phyloP scores from a whole-genome alignment of 2,888 invertebrate genomes.

The Aphodius granarius region DNA sequence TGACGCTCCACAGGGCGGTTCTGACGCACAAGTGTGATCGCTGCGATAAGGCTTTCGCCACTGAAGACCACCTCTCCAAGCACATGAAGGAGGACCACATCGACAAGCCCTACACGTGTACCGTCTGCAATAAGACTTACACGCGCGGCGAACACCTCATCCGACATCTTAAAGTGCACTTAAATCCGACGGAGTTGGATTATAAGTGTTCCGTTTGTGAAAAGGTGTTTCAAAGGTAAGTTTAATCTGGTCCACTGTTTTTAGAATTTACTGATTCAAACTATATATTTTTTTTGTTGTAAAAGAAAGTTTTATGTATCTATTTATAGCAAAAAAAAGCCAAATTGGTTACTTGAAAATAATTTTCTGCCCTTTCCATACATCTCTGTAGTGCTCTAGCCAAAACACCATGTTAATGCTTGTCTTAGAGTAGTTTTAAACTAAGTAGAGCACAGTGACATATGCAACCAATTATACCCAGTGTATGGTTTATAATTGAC shows the following conservation, averaged over 20 bases:
- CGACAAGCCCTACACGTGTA: constrained; percentile 52
- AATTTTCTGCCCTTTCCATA: too few species aligned
- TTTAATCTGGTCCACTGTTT: too few species aligned
- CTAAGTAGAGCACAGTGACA: too few species aligned
- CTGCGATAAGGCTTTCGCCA: constrained; percentile 51
- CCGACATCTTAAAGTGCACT: constrained; percentile 51
- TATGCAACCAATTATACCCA: too few species aligned
- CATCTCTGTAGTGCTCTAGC: too few species aligned
- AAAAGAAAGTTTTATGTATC: too few species aligned
- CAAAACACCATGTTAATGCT: too few species aligned
- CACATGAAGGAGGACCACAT: constrained; percentile 52
- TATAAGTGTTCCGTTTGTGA: constrained; percentile 53
- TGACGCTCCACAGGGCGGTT: constrained; percentile 51
- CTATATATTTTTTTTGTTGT: constrained; percentile 16
- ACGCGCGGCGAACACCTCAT: constrained; percentile 53
- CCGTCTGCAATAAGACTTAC: constrained; percentile 51
- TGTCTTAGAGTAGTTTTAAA: too few species aligned
- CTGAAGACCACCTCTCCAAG: constrained; percentile 47
- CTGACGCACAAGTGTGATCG: constrained; percentile 51
- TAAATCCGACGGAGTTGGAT: constrained; percentile 36
- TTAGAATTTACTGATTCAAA: neutral
- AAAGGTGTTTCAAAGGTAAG: constrained; percentile 48
- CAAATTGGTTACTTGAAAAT: too few species aligned
- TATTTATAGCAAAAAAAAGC: too few species aligned
- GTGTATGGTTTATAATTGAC: too few species aligned